phyloP scores from a whole-genome alignment of 2,113 vertebrate species.

The Nibea coibor region DNA sequence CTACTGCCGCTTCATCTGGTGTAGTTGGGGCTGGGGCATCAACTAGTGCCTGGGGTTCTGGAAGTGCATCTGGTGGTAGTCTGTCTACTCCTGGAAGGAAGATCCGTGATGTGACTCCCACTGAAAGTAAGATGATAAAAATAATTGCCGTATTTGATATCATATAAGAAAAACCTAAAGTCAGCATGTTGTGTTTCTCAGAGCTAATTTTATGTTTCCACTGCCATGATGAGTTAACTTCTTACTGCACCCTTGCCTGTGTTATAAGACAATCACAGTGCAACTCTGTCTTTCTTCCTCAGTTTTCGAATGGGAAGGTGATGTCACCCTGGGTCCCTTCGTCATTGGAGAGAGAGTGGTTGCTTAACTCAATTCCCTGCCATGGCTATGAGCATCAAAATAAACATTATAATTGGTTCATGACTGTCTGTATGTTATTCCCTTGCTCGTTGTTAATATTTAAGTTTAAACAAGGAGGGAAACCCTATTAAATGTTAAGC shows the following conservation, averaged over 20 bases:
- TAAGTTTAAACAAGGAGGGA: conserved; percentile 2
- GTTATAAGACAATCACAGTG: not conserved
- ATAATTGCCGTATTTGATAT: not conserved
- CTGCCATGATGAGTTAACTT: not conserved
- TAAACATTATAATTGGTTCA: conserved; percentile 56
- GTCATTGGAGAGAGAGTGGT: conserved; percentile 30
- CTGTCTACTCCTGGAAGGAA: not conserved
- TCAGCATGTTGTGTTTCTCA: not conserved
- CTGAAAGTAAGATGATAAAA: conserved; percentile 45
- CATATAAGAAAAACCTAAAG: not conserved
- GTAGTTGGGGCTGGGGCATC: fast-evolving
- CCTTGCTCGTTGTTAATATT: conserved; percentile 20
- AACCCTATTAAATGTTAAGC: not conserved
- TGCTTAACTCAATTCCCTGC: conserved; percentile 38
- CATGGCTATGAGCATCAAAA: conserved; percentile 43
- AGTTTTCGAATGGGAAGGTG: conserved; percentile 71
- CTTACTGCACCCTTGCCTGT: not conserved
- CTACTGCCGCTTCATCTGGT: not conserved
- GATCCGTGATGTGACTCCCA: conserved; percentile 16
- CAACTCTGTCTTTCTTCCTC: conserved; percentile 37
- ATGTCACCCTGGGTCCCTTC: conserved; percentile 68
- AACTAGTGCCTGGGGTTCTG: not conserved
- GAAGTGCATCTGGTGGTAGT: not conserved
- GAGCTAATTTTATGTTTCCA: not conserved
- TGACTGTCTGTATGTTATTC: conserved; percentile 43